Base-by-base conservation (phyloP, 2,797 vertebrate species). In the Benthosema pterotum region DNA sequence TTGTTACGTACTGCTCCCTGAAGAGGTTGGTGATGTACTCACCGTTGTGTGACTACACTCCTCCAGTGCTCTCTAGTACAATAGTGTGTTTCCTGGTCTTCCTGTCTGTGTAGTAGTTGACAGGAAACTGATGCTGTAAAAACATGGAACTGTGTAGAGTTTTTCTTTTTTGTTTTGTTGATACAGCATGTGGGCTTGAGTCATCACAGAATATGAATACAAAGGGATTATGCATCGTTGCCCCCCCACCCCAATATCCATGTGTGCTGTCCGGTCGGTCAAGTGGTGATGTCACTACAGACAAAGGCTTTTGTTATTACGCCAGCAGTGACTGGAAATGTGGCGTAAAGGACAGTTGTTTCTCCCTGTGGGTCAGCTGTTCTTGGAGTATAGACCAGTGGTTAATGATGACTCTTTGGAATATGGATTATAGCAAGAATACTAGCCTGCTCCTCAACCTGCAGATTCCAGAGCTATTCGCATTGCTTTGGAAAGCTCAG, bases 201-300 rank as follows among this genome's bases (percentile, higher is more conserved):
- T 92, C 92, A 92, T 68, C 17, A 11, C 72, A 60, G 77, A 78
- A 65, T 55, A 77, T 69, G 67, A 83, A 83, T 66, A 84, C 75
- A 83, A 87, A 51, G 38, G 74, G 67, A 83, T 61, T 38, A 56
- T 65, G 58, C 65, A 69, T 52, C 25, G 59, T 25, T 65, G 49
- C 54, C 25, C 57, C 57, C 64, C 45, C n/a, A 0, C 56, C 43
- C 2, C 38, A 69, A 70, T 68, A 69, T 67, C 66, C 60, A 67
- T 62, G 28, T 53, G 61, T 1, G 19, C 62, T 19, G 58, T 77
- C 57, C 32, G 22, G 22, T 80, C 28, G 28, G 63, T 80, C 57
- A 63, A 51, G 17, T 17, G 32, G 1, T 84, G 79, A 86, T 51
- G 75, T 82, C 70, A 79, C 61, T 11, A 42, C 42, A 65, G 32